Evolutionary conservation across 2,797 vertebrate species (phyloP), one percentile per base, ranked within the genome.

Genomic region (Rhinatrema bivittatum): DNA sequence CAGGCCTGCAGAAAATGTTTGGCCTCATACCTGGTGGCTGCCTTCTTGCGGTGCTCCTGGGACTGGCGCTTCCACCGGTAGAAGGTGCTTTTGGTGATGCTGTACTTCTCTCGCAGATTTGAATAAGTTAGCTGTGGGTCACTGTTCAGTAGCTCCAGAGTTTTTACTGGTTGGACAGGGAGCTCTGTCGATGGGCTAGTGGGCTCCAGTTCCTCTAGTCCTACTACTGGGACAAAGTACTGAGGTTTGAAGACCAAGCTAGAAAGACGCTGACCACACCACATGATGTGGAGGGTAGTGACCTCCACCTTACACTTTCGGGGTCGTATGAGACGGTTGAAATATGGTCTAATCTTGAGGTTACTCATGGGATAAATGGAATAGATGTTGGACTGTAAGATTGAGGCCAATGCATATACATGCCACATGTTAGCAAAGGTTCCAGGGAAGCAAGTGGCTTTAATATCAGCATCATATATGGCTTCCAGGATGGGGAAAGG

Each of bases 401-500:
- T 88, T 0, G 94, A 95, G 1, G 92, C 86, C 4, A 98, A 66
- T 2, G 94, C 91, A 0, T 97, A 98, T 31, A 98, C 53, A 0
- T 98, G 94, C 94, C 94, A 98, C 91, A 97, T 93, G 53, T 98
- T 98, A 33, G 91, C 88, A 43, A 89, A 97, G 29, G 92, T 91
- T 43, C 82, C 91, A 0, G 87, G 89, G 45, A 95, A 98, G 74
- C 94, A 97, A 21, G 91, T 94, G 2, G 94, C 94, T 65, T 96
- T 95, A 41, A 94, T 85, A 6, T 98, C 94, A 0, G 91, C 91
- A 9, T 98, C 94, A 0, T 96, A 98, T 42, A 98, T 98, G 59
- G 90, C 93, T 55, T 97, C 91, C 39, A 98, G 62, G 6, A 94
- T 88, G 5, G 86, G 52, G 13, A 75, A 72, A 0, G 94, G 81